phyloP scores from a whole-genome alignment of 2,888 invertebrate species.

The Drosophila peninsularis region DNA sequence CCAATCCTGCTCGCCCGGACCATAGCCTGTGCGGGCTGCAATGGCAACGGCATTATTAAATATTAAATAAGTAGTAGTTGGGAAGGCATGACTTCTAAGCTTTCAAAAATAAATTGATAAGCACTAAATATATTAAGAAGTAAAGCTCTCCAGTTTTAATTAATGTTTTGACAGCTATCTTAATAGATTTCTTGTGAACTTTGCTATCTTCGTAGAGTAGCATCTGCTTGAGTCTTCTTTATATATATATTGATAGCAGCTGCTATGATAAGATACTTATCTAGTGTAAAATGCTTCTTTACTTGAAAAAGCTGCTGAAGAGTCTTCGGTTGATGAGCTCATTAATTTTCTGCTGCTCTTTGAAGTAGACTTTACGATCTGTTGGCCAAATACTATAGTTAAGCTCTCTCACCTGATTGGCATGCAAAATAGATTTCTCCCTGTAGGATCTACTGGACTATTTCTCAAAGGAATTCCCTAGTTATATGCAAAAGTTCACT shows the following conservation, averaged over 20 bases:
- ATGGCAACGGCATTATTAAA: not conserved
- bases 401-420: constrained; percentile 27
- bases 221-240: constrained; percentile 6
- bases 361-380: too few species aligned
- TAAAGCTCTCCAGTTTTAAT: constrained; percentile 21
- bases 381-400: too few species aligned
- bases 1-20: constrained; percentile 89
- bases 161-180: not conserved
- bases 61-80: not conserved
- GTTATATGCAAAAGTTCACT: not conserved
- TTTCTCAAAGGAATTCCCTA: not conserved
- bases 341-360: too few species aligned
- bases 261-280: constrained; percentile 41
- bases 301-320: not conserved
- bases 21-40: constrained; percentile 85
- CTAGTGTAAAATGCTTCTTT: constrained; percentile 2
- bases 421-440: constrained; percentile 24
- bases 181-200: constrained; percentile 21
- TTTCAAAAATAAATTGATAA: not conserved
- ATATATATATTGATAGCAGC: constrained; percentile 5
- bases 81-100: not conserved
- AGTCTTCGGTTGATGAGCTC: not conserved
- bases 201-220: not conserved
- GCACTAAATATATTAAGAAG: not conserved
- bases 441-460: not conserved